These are phyloP conservation scores for Labeo calbasu DNA, from an alignment of 2,797 vertebrate species.

Conservation along the genomic window DNA sequence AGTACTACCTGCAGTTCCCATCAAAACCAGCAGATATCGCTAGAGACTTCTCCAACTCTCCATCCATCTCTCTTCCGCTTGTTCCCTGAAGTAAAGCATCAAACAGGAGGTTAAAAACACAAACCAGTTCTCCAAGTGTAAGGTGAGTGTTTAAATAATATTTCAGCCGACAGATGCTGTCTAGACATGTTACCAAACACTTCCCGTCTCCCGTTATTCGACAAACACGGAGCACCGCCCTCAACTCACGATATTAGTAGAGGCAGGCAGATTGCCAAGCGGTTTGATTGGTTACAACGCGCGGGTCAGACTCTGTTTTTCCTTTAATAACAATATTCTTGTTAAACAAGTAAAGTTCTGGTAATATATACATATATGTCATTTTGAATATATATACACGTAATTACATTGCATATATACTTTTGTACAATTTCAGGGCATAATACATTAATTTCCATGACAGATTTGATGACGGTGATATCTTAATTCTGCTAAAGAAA, in stretches of 20 bases:
- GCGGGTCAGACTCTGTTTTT: neutral
- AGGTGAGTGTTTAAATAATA: neutral
- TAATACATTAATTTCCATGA: neutral
- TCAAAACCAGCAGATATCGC: slow-evolving; percentile 1
- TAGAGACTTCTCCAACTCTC: neutral
- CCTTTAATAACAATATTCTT: no score
- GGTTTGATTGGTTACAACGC: neutral
- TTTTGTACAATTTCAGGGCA: neutral
- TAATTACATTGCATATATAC: no score
- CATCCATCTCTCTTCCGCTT: neutral
- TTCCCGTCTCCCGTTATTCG: neutral
- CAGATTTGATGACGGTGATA: neutral
- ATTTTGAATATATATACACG: no score
- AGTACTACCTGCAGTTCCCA: slow-evolving; percentile 14
- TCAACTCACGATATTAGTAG: neutral
- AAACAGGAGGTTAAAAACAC: neutral
- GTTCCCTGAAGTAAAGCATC: slow-evolving; percentile 8
- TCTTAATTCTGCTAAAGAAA: no score
- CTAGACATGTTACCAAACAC: neutral
- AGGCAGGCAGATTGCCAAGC: neutral
- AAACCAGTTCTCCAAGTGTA: neutral
- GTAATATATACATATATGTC: no score
- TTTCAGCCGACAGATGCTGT: neutral
- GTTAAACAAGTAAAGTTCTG: no score
- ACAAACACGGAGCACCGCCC: neutral